Percentiles rank a stretch among this genome's conserved stretches.
Evolutionary conservation across 2,888 invertebrate genomes (phyloP).

Genomic region (Limnephilus marmoratus): DNA sequence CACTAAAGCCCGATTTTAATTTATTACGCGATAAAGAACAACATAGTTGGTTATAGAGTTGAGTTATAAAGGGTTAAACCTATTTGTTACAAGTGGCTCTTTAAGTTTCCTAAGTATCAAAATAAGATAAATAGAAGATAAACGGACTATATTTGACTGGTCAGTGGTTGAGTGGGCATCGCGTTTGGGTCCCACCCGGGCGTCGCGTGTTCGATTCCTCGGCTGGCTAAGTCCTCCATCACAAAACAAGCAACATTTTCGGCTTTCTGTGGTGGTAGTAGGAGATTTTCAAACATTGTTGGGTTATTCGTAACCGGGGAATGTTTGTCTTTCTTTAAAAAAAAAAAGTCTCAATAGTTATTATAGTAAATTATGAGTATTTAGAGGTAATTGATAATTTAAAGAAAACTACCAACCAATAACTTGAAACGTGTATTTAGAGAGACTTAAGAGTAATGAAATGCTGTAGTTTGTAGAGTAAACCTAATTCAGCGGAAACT

Average conservation of each 20-base stretch:
- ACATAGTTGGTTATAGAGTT: background rate
- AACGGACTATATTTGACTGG: no score
- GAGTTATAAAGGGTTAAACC: background rate
- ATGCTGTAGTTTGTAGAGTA: conserved; percentile 2
- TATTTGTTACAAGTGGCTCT: background rate
- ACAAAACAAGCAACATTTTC: no score
- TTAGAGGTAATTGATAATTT: background rate
- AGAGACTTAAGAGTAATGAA: background rate
- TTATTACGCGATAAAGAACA: background rate
- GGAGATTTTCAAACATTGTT: no score
- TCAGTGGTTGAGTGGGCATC: no score
- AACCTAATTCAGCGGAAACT: conserved; percentile 19
- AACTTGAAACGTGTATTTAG: background rate
- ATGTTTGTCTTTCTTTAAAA: no score
- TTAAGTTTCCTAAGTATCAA: background rate
- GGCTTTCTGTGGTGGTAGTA: no score
- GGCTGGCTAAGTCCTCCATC: no score
- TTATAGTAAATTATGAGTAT: background rate
- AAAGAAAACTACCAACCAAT: background rate
- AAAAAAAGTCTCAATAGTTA: background rate
- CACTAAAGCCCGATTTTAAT: background rate
- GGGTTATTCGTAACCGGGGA: no score
- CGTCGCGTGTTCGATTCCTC: no score
- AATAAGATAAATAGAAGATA: background rate
- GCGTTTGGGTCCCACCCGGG: no score